Conservation (phyloP, 1,140 invertebrate genomes). For the Drosophila orena region DNA sequence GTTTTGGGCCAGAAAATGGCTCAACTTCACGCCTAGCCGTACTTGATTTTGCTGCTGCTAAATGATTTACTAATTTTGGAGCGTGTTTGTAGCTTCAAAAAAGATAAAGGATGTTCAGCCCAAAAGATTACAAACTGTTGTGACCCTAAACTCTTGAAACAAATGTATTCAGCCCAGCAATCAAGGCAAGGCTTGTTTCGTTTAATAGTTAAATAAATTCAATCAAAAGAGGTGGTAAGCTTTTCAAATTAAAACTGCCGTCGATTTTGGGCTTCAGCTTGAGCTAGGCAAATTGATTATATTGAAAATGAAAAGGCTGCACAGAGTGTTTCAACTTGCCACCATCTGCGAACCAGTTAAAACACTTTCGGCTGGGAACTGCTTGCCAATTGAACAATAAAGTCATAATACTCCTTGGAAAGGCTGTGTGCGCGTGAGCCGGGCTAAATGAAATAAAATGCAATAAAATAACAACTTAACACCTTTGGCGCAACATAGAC, state of each 20-base stretch:
- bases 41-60: background rate
- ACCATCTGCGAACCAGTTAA: slow-evolving; percentile 9
- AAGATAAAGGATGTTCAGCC: too few species aligned
- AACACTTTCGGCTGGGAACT: slow-evolving; percentile 6
- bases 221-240: background rate
- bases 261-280: background rate
- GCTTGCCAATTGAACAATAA: slow-evolving; percentile 58
- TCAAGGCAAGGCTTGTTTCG: too few species aligned
- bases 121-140: background rate
- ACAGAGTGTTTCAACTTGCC: slow-evolving; percentile 17
- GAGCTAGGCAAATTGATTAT: slow-evolving; percentile 34
- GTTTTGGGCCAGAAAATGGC: slow-evolving; percentile 7
- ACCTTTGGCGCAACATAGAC: slow-evolving; percentile 59
- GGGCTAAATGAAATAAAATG: slow-evolving; percentile 62
- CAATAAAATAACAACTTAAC: slow-evolving; percentile 69
- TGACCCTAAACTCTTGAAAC: background rate
- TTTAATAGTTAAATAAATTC: slow-evolving; percentile 1
- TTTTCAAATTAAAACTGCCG: background rate
- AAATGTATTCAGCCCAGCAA: background rate
- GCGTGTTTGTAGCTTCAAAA: too few species aligned
- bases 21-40: background rate
- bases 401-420: slow-evolving; percentile 56
- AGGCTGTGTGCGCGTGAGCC: slow-evolving; percentile 33
- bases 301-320: slow-evolving; percentile 3
- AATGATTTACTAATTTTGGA: background rate